Evolutionary conservation across 1,140 invertebrate genomes (phyloP).

Genomic region (Metaphire vulgaris): DNA sequence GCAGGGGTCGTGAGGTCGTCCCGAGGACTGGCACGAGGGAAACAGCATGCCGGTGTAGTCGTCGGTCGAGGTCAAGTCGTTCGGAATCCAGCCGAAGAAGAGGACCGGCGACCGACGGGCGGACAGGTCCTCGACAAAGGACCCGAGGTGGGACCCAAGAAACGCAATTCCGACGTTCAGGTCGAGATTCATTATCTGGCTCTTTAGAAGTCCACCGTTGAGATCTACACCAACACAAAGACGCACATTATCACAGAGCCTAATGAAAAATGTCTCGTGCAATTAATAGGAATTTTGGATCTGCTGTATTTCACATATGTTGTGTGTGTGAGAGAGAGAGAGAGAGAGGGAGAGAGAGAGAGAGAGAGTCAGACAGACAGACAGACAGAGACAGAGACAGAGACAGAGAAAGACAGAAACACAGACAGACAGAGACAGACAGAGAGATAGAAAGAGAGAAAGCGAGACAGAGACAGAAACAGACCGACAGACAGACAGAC

Average conservation of each 20-base stretch:
- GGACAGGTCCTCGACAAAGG: constrained; percentile 47
- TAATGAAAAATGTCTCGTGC: background rate
- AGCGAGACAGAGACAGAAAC: too few relatives aligned
- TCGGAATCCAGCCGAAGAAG: constrained; percentile 65
- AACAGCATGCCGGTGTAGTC: constrained; percentile 53
- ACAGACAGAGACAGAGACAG: too few relatives aligned
- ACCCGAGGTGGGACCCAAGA: constrained; percentile 37
- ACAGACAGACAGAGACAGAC: too few relatives aligned
- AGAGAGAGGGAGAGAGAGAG: too few relatives aligned
- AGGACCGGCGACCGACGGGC: constrained; percentile 54
- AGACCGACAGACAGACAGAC: too few relatives aligned
- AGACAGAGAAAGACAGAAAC: too few relatives aligned
- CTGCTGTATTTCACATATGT: too few relatives aligned
- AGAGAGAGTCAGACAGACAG: too few relatives aligned
- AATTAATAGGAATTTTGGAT: too few relatives aligned
- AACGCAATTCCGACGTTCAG: constrained; percentile 48
- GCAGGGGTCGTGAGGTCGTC: constrained; percentile 29
- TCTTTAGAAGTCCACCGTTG: constrained; percentile 35
- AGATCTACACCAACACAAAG: constrained; percentile 37
- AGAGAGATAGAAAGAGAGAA: too few relatives aligned
- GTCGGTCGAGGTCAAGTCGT: constrained; percentile 50
- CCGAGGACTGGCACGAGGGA: constrained; percentile 40
- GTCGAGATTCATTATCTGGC: constrained; percentile 40
- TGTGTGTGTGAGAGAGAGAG: too few relatives aligned
- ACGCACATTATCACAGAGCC: constrained; percentile 6